These are phyloP conservation scores for Psittacula cyanocephala DNA, from an alignment of 2,113 vertebrate species.

Conservation along the genomic window DNA sequence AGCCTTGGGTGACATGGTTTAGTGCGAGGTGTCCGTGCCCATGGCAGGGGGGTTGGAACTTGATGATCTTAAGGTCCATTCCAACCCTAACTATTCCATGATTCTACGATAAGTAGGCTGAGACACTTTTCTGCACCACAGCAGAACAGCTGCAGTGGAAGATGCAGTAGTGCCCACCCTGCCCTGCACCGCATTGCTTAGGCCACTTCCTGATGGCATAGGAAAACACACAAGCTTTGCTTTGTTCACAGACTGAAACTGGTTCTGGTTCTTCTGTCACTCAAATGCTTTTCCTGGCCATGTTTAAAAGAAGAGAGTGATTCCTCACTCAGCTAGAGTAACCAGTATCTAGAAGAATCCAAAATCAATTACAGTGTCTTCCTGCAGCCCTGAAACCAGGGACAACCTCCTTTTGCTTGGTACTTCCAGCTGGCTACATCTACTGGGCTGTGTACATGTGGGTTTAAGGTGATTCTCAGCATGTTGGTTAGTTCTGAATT, in stretches of 20 bases:
- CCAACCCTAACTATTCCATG: not conserved
- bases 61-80: not conserved
- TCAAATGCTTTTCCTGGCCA: not conserved
- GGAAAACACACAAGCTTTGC: not conserved
- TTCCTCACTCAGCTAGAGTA: not conserved
- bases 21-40: not conserved
- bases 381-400: not conserved
- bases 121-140: not conserved
- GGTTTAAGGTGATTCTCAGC: not conserved
- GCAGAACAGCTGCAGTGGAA: not conserved
- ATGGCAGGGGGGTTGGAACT: not conserved
- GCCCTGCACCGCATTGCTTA: too few species aligned
- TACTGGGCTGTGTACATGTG: not conserved
- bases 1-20: too few species aligned
- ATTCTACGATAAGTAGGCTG: not conserved
- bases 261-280: not conserved
- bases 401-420: not conserved
- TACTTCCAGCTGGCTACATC: not conserved
- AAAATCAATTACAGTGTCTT: not conserved
- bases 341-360: not conserved
- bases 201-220: accelerated
- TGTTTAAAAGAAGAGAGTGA: not conserved
- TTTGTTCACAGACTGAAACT: not conserved
- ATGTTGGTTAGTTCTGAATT: not conserved
- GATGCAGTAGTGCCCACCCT: not conserved